Conservation (phyloP, 2,797 vertebrate species). For the Xenops minutus region DNA sequence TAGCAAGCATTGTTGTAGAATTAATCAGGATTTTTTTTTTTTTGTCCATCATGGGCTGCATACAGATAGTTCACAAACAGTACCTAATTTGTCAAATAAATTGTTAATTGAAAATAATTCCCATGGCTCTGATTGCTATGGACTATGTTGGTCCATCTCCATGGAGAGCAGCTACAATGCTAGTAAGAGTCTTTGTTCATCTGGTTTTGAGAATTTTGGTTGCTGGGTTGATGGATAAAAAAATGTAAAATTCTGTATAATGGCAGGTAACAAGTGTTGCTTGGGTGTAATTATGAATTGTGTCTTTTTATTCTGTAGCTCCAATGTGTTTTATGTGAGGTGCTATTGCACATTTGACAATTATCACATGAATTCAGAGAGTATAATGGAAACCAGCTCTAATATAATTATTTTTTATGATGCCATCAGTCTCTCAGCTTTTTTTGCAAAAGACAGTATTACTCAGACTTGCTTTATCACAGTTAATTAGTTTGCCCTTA, state of each 20-base stretch:
- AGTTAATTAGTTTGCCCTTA: constrained; percentile 47
- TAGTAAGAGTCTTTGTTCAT: neutral
- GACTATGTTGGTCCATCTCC: neutral
- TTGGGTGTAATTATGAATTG: neutral
- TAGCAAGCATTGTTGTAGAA: neutral
- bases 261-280: neutral
- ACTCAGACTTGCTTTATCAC: constrained; percentile 23
- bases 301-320: neutral
- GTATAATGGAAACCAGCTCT: neutral
- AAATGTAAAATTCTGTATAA: neutral
- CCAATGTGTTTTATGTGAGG: neutral
- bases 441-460: neutral
- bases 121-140: neutral
- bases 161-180: neutral
- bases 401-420: constrained; percentile 14
- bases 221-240: neutral
- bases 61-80: neutral
- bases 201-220: neutral
- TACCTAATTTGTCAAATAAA: neutral
- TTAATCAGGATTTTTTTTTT: neutral
- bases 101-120: neutral
- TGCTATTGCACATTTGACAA: neutral
- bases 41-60: neutral
- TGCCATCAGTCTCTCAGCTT: neutral
- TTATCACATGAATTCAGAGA: neutral